Conservation (phyloP, 2,888 invertebrate genomes). For the Boloria selene region DNA sequence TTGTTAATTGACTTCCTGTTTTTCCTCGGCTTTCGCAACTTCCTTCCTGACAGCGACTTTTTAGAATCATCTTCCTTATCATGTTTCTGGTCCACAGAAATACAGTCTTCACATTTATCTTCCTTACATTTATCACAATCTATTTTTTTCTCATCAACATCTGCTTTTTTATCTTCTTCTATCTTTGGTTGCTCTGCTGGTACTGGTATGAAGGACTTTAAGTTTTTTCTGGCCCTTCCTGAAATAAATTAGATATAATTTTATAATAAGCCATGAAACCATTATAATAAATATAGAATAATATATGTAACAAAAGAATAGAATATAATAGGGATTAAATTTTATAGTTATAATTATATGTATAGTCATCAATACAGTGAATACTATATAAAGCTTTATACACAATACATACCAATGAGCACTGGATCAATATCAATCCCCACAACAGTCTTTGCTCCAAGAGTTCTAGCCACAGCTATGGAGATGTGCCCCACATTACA, state of each 20-base stretch:
- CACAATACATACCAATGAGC: conserved; percentile 83
- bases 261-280: not conserved
- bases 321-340: no score
- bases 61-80: conserved; percentile 66
- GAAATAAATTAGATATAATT: conserved; percentile 31
- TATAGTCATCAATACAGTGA: no score
- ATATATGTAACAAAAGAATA: no score
- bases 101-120: conserved; percentile 64
- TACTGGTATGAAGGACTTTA: conserved; percentile 72
- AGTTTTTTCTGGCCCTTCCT: conserved; percentile 73
- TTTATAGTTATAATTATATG: no score
- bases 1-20: conserved; percentile 70
- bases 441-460: conserved; percentile 91
- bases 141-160: conserved; percentile 59
- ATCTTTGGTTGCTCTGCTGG: conserved; percentile 61
- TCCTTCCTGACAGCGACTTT: conserved; percentile 56
- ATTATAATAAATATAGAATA: no score
- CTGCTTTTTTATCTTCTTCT: conserved; percentile 64
- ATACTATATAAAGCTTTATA: not conserved
- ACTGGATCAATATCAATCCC: conserved; percentile 97
- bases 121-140: conserved; percentile 65
- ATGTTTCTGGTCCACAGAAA: conserved; percentile 52
- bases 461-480: conserved; percentile 92
- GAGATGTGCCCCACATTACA: conserved; percentile 99
- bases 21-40: conserved; percentile 63